Base-by-base conservation (phyloP, 53 echinoderm and acorn worm species). In the Apostichopus leukothele region DNA sequence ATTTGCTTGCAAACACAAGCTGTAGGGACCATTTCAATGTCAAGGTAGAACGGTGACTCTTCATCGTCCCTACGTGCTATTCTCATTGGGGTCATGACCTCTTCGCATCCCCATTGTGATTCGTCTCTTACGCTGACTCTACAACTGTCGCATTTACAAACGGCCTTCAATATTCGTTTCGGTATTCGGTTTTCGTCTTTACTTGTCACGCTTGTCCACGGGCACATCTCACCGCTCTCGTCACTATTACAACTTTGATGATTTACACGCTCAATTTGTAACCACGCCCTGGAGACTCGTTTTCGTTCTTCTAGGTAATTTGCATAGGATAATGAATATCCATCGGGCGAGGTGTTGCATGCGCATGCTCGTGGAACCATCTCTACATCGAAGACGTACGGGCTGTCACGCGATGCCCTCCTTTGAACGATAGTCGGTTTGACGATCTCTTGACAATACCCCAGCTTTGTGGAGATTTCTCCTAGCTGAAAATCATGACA, bases 141-240 rank as follows among this genome's bases (percentile, higher is more conserved):
- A 50, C 85, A 85, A 16, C 18, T 20, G 0, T 85, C 67, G 13
- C 85, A 85, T 25, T 85, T 23, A 50, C 85, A 85, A 23, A 85
- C 67, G 5, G 85, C 85, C 14, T 39, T 67, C 50, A 12, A 51
- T 21, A 85, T 85, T 9, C 25, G 20, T 26, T 1, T 14, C 63
- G 85, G 85, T 67, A 68, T 39, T 50, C 85, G 61, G 50, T 85
- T 85, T 5, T 50, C 67, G 67, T 85, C 67, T 50, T 13, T 66
- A 26, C n/a, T 50, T 6, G 23, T 7, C 6, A 67, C 85, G 27
- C 66, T 25, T 3, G 23, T 18, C 85, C 85, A 85, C 0, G 85
- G 85, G 22, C 85, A 85, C 20, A 50, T 22, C 21, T 50, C 67
- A 6, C 27, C 66, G 3, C 50, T 60, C 6, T n/a, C 18, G 5